These are phyloP conservation scores for Anastrepha ludens DNA, from an alignment of 1,140 invertebrate genomes.

Conservation along the genomic window DNA sequence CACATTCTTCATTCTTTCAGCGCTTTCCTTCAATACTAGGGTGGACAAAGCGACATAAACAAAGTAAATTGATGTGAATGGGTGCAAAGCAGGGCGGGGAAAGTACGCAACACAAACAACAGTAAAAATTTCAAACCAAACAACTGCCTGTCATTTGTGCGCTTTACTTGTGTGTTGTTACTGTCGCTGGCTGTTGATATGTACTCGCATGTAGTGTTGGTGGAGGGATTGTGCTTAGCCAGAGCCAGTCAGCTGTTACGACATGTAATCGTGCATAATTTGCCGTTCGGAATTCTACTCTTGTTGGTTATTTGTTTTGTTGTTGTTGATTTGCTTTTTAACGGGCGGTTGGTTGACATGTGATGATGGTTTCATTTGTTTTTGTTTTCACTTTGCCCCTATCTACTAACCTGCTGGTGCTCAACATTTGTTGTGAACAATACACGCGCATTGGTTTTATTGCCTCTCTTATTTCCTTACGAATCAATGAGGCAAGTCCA, in stretches of 20 bases:
- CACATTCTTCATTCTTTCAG: background rate
- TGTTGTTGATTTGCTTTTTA: background rate
- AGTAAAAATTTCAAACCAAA: background rate
- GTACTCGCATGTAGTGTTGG: background rate
- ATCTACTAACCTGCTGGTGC: background rate
- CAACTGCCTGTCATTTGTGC: background rate
- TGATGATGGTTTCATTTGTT: background rate
- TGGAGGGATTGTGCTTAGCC: background rate
- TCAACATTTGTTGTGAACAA: background rate
- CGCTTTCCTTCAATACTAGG: background rate
- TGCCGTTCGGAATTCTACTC: background rate
- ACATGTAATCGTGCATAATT: background rate
- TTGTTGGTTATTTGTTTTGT: background rate
- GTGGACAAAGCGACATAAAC: background rate
- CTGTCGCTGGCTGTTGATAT: background rate
- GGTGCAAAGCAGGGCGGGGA: background rate
- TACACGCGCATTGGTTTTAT: too few relatives aligned
- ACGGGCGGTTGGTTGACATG: background rate
- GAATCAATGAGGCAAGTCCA: too few relatives aligned
- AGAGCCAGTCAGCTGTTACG: slow-evolving; percentile 6
- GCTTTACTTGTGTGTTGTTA: background rate
- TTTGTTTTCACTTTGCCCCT: background rate
- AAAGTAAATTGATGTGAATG: background rate
- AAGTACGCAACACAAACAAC: background rate
- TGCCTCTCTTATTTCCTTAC: too few relatives aligned